phyloP scores from a whole-genome alignment of 37 sponge, comb jelly and placozoan genomes.

The Mnemiopsis leidyi region DNA sequence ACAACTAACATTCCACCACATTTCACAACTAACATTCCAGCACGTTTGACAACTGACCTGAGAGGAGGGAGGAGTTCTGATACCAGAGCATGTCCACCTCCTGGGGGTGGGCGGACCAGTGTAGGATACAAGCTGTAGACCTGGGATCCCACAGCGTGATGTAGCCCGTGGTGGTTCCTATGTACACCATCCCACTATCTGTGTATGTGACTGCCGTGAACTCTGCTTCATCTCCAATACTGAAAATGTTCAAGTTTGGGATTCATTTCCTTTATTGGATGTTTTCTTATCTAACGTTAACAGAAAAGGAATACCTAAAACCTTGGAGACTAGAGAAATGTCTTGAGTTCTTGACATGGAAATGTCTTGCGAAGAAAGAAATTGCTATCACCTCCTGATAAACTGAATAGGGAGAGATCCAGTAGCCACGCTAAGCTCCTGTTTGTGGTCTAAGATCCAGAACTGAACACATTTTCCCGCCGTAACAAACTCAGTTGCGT shows the following conservation, averaged over 20 bases:
- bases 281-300: too few relatives aligned
- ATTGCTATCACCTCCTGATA: neutral
- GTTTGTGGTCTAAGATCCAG: slow-evolving; percentile 40
- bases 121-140: slow-evolving; percentile 45
- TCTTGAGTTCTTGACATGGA: too few relatives aligned
- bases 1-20: too few relatives aligned
- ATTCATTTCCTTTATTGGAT: too few relatives aligned
- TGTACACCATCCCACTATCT: slow-evolving; percentile 16
- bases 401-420: slow-evolving; percentile 26
- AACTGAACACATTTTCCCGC: slow-evolving; percentile 59
- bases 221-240: slow-evolving; percentile 35
- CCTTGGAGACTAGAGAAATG: too few relatives aligned
- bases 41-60: too few relatives aligned
- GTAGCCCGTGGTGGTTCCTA: neutral
- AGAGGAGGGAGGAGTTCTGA: neutral
- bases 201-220: slow-evolving; percentile 47
- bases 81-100: slow-evolving; percentile 18
- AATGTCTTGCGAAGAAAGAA: too few relatives aligned
- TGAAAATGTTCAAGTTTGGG: too few relatives aligned
- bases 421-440: slow-evolving; percentile 25
- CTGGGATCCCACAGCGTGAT: slow-evolving; percentile 46
- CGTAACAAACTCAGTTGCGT: slow-evolving; percentile 34
- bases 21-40: too few relatives aligned
- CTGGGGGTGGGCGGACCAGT: slow-evolving; percentile 33
- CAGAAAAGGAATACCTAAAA: too few relatives aligned